Evolutionary conservation across 2,797 vertebrate genomes (phyloP).

Genomic region (Myoxocephalus aenaeus): DNA sequence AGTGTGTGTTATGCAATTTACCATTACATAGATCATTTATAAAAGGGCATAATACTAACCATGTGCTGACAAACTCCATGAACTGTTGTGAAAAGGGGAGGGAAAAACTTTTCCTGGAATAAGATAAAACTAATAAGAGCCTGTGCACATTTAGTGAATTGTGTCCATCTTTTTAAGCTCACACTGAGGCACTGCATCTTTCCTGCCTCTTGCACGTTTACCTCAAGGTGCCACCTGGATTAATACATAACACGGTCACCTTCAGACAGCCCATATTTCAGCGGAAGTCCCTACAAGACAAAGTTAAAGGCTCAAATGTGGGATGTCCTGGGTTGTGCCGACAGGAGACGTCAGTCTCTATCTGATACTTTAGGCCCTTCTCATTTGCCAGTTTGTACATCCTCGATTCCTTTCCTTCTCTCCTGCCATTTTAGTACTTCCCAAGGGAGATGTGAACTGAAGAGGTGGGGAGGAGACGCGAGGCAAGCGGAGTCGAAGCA

Average conservation of each 20-base stretch:
- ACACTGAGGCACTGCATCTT: not conserved
- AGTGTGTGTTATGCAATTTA: not conserved
- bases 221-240: constrained; percentile 2
- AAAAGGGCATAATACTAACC: not conserved
- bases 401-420: not conserved
- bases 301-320: constrained; percentile 7
- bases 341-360: constrained; percentile 4
- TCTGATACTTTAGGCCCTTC: not conserved
- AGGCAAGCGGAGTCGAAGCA: no score
- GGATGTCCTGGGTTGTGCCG: not conserved
- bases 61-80: not conserved
- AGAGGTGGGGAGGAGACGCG: no score
- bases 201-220: not conserved
- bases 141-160: not conserved
- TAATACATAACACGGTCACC: not conserved
- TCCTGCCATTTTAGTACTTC: no score
- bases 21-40: not conserved
- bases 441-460: no score
- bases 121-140: not conserved
- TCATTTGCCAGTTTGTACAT: not conserved
- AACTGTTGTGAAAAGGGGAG: not conserved
- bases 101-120: not conserved
- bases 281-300: not conserved
- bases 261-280: constrained; percentile 4
- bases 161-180: not conserved